phyloP scores from a whole-genome alignment of 2,113 vertebrate species.

The Oryzias woworae region DNA sequence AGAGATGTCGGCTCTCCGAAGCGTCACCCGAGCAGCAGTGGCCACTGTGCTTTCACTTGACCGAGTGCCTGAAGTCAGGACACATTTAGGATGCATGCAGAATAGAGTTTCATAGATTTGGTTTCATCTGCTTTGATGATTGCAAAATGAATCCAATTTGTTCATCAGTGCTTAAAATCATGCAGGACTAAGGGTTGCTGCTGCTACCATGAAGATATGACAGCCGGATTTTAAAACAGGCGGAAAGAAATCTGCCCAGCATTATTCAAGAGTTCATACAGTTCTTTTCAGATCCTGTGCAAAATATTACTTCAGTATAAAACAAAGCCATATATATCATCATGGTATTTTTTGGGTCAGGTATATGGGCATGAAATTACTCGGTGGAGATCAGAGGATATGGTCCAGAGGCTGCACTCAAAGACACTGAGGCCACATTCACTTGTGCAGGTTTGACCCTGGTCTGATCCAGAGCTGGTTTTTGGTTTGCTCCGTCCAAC shows the following conservation, averaged over 20 bases:
- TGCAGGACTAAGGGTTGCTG: neutral
- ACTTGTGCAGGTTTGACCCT: too few relatives aligned
- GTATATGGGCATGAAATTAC: too few relatives aligned
- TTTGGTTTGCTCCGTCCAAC: too few relatives aligned
- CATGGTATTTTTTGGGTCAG: too few relatives aligned
- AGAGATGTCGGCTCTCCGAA: slow-evolving; percentile 11
- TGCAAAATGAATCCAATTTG: slow-evolving; percentile 57
- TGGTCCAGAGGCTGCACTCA: too few relatives aligned
- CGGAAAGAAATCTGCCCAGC: neutral
- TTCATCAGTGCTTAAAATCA: slow-evolving; percentile 19
- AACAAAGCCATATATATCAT: too few relatives aligned
- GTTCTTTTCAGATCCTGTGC: too few relatives aligned
- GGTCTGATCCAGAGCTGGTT: too few relatives aligned
- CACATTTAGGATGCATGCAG: slow-evolving; percentile 73
- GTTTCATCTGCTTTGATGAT: slow-evolving; percentile 56
- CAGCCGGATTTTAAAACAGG: neutral
- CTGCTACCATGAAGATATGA: slow-evolving; percentile 5
- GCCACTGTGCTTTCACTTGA: slow-evolving; percentile 46
- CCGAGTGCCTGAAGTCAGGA: slow-evolving; percentile 47
- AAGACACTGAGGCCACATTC: too few relatives aligned
- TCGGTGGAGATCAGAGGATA: too few relatives aligned
- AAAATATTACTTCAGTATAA: too few relatives aligned
- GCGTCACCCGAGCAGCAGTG: slow-evolving; percentile 42
- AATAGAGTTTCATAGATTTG: slow-evolving; percentile 33
- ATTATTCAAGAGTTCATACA: too few relatives aligned